Evolutionary conservation across 1,140 invertebrate genomes (phyloP).

Genomic region (Triops longicaudatus): DNA sequence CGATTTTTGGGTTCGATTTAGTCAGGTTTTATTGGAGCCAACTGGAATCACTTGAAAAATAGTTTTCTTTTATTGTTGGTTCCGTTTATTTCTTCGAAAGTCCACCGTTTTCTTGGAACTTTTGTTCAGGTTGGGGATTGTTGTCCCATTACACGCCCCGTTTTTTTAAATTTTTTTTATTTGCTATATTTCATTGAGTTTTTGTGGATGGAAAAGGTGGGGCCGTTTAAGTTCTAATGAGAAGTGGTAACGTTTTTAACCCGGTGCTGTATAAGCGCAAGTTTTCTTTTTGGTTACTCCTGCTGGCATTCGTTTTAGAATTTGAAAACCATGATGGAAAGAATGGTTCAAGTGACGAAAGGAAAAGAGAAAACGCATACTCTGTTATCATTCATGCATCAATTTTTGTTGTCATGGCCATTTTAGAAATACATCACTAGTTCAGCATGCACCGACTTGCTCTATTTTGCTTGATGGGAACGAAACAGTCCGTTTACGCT

Average conservation of each 20-base stretch:
- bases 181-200: background rate
- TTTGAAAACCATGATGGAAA: background rate
- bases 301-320: slow-evolving; percentile 14
- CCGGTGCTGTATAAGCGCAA: background rate
- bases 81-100: background rate
- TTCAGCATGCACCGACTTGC: background rate
- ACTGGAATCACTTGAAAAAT: background rate
- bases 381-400: background rate
- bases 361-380: background rate
- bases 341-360: background rate
- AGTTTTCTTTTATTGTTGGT: background rate
- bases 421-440: slow-evolving; percentile 15
- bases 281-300: background rate
- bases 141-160: background rate
- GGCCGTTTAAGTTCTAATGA: background rate
- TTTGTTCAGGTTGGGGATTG: background rate
- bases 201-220: background rate
- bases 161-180: background rate
- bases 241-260: background rate
- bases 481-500: too few species aligned
- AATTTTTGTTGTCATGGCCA: background rate
- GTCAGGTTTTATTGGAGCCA: background rate
- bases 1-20: background rate
- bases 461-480: too few species aligned
- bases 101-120: background rate